Conservation (phyloP, 2,113 vertebrate species). For the Rhea americana region DNA sequence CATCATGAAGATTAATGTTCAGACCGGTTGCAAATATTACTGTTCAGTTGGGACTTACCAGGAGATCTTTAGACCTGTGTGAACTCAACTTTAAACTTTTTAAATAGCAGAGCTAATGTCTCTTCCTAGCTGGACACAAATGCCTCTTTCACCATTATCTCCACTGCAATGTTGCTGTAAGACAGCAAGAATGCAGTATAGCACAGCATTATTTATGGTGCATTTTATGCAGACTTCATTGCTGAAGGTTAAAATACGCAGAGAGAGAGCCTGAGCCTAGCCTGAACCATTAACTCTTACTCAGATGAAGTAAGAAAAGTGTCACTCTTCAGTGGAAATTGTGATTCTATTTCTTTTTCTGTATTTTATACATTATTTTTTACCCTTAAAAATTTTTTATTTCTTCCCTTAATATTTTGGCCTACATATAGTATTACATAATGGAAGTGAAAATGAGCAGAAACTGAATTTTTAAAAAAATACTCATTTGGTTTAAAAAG, state of each 20-base stretch:
- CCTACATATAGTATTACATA: neutral
- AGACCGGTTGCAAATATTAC: conserved; percentile 55
- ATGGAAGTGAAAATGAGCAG: neutral
- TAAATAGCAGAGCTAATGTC: neutral
- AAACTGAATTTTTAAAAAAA: neutral
- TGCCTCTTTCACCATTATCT: neutral
- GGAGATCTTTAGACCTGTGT: conserved; percentile 34
- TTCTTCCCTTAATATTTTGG: neutral
- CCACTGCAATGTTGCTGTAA: neutral
- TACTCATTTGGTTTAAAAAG: fast-evolving
- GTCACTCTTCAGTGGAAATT: neutral
- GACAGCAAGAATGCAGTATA: neutral
- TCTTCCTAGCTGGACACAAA: neutral
- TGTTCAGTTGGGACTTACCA: neutral
- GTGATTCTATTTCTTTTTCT: neutral
- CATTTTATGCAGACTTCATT: neutral
- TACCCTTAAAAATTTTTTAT: neutral
- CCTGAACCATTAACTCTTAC: neutral
- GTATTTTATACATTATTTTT: neutral
- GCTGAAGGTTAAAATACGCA: neutral
- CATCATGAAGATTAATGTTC: conserved; percentile 57
- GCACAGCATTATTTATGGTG: fast-evolving
- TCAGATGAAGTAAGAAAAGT: neutral
- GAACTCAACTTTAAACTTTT: conserved; percentile 39
- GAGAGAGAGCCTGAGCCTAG: neutral